phyloP scores from a whole-genome alignment of 2,888 invertebrate species.

The Chelonus formosanus region DNA sequence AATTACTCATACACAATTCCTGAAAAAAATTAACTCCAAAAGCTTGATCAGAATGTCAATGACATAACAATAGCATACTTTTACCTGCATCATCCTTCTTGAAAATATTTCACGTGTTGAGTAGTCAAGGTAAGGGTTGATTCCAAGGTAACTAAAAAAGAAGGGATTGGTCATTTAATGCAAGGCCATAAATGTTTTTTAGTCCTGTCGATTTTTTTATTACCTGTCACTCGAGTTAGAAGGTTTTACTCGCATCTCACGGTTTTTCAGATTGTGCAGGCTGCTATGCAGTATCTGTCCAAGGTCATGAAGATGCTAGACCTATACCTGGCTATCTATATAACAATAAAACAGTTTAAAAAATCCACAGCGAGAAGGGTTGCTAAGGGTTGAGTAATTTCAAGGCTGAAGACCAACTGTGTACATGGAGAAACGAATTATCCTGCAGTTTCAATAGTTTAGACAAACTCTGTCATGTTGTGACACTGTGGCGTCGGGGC shows the following conservation, averaged over 20 bases:
- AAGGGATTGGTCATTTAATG: slow-evolving; percentile 40
- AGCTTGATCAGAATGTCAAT: too few species aligned
- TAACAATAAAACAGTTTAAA: background rate
- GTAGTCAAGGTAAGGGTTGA: slow-evolving; percentile 37
- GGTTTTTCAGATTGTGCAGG: background rate
- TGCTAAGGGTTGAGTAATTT: slow-evolving; percentile 7
- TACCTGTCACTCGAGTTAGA: slow-evolving; percentile 39
- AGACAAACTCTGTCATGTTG: too few species aligned
- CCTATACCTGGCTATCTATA: background rate
- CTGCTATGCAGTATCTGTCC: slow-evolving; percentile 5
- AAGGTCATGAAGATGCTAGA: slow-evolving; percentile 18
- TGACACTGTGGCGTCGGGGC: too few species aligned
- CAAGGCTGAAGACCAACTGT: background rate
- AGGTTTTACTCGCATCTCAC: slow-evolving; percentile 27
- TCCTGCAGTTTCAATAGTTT: too few species aligned
- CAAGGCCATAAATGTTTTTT: slow-evolving; percentile 39
- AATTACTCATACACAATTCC: too few species aligned
- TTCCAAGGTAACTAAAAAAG: slow-evolving; percentile 24
- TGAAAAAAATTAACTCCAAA: too few species aligned
- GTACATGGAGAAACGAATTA: too few species aligned
- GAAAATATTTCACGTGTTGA: too few species aligned
- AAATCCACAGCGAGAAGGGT: slow-evolving; percentile 7
- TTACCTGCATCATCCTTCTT: too few species aligned
- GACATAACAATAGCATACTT: too few species aligned
- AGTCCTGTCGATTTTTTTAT: slow-evolving; percentile 15